A percentile compares a stretch with the other conserved stretches of the same genome.
These are phyloP conservation scores for Dendrocopos noguchii DNA, from an alignment of 2,113 vertebrate genomes.

Conservation along the genomic window DNA sequence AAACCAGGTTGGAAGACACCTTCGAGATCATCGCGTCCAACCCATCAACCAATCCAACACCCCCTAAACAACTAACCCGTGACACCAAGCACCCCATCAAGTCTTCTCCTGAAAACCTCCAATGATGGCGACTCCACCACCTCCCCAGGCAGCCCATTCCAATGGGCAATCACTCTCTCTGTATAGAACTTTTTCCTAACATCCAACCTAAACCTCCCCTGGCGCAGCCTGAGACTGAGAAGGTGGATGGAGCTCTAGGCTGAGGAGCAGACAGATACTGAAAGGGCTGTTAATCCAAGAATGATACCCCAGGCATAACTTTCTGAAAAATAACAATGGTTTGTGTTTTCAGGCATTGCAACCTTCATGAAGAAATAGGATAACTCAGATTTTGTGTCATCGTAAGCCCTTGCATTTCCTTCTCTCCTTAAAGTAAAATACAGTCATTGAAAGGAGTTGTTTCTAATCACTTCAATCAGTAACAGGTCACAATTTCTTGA, in stretches of 20 bases:
- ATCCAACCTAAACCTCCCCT: too few relatives aligned
- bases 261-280: not conserved
- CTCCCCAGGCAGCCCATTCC: too few relatives aligned
- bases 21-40: too few relatives aligned
- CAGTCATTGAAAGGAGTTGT: not conserved
- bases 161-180: too few relatives aligned
- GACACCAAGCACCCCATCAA: too few relatives aligned
- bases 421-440: not conserved
- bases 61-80: too few relatives aligned
- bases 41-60: too few relatives aligned
- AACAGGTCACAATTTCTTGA: not conserved
- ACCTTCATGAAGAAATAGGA: not conserved
- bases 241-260: not conserved
- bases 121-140: too few relatives aligned
- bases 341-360: not conserved
- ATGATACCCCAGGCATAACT: not conserved
- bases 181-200: too few relatives aligned
- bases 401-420: not conserved
- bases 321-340: not conserved
- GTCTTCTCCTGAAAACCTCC: too few relatives aligned
- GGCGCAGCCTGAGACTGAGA: too few relatives aligned
- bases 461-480: constrained; percentile 27
- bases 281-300: not conserved
- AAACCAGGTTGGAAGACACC: too few relatives aligned
- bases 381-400: not conserved